Evolutionary conservation across 2,888 invertebrate species (phyloP).

Genomic region (Rhagonycha lutea): DNA sequence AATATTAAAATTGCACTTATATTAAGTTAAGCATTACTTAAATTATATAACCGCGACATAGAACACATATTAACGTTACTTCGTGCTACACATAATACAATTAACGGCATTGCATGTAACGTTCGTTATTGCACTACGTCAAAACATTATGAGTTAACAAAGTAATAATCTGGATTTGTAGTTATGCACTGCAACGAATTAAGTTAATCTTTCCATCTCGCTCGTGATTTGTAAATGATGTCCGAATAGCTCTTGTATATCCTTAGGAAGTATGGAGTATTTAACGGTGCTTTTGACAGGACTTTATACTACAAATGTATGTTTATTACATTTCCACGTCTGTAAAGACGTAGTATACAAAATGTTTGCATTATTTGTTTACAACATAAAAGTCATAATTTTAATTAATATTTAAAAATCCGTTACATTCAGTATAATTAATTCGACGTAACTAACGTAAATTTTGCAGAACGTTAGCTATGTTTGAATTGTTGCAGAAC

Average conservation of each 20-base stretch:
- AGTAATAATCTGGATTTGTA: conserved; percentile 13
- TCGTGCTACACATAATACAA: conserved; percentile 13
- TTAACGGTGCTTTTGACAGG: conserved; percentile 18
- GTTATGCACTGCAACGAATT: neutral
- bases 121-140: conserved; percentile 22
- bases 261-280: conserved; percentile 17
- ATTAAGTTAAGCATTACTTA: neutral
- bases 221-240: conserved; percentile 15
- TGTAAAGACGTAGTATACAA: neutral
- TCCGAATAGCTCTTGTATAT: conserved; percentile 9
- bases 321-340: conserved; percentile 17
- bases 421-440: neutral
- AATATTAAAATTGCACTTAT: neutral
- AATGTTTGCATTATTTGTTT: neutral
- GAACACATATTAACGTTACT: neutral
- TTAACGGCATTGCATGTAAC: conserved; percentile 31
- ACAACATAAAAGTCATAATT: neutral
- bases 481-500: neutral
- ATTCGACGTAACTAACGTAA: neutral
- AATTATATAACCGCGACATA: neutral
- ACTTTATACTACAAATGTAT: conserved; percentile 15
- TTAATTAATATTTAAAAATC: neutral
- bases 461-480: neutral
- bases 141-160: conserved; percentile 15
- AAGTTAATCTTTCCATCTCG: conserved; percentile 5